Percentiles rank a stretch among this genome's conserved stretches.
Evolutionary conservation across 2,113 vertebrate species (phyloP).

Genomic region (Labeo rohita): DNA sequence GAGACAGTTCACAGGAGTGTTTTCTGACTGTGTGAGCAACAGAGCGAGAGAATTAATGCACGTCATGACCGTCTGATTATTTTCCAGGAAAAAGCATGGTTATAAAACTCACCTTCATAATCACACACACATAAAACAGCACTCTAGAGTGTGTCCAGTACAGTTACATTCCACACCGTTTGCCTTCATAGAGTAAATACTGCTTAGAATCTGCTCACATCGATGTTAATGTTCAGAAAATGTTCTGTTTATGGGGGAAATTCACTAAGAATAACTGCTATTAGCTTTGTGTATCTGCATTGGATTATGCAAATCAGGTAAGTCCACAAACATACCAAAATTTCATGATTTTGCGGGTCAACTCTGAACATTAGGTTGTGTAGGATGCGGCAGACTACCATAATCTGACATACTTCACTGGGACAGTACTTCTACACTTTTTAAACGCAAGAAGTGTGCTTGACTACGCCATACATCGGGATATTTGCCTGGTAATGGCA

Average conservation of each 20-base stretch:
- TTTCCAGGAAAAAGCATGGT: conserved; percentile 45
- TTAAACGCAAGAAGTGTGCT: neutral
- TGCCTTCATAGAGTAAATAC: neutral
- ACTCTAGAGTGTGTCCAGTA: neutral
- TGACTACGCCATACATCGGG: neutral
- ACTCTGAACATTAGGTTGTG: neutral
- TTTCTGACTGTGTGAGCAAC: conserved; percentile 41
- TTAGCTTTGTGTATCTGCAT: neutral
- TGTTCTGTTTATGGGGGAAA: neutral
- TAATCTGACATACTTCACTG: neutral
- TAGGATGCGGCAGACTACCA: neutral
- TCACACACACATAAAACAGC: conserved; percentile 13
- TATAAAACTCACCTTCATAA: conserved; percentile 30
- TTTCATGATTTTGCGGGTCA: neutral
- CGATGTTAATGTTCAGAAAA: neutral
- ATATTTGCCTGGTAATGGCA: neutral
- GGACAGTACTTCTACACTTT: neutral
- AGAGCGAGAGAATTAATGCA: conserved; percentile 61
- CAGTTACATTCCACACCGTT: neutral
- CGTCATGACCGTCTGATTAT: conserved; percentile 27
- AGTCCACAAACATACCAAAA: neutral
- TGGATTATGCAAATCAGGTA: neutral
- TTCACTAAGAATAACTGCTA: neutral
- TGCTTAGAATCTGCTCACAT: neutral
- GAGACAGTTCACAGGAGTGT: neutral